A percentile compares a stretch with the other conserved stretches of the same genome.
Evolutionary conservation across 2,888 invertebrate genomes (phyloP).

Genomic region (Tipula unca): DNA sequence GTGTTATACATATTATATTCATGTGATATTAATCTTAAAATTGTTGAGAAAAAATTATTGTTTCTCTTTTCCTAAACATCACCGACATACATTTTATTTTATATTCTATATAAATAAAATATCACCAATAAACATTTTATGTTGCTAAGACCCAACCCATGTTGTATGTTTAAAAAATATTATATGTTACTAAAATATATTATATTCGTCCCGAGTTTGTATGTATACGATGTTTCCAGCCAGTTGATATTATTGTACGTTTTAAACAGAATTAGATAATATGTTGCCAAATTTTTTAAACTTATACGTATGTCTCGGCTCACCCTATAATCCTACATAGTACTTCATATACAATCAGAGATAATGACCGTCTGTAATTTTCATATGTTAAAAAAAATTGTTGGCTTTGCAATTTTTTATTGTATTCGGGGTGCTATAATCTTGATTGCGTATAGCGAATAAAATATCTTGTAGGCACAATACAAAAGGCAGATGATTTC

Average conservation of each 20-base stretch:
- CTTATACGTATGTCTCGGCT: neutral
- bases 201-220: neutral
- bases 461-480: neutral
- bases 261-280: neutral
- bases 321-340: neutral
- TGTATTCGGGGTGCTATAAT: neutral
- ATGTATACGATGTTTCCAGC: neutral
- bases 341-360: neutral
- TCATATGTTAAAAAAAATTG: neutral
- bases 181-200: neutral
- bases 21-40: neutral
- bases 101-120: neutral
- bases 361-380: neutral
- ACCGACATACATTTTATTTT: neutral
- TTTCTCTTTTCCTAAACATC: neutral
- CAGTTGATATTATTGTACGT: neutral
- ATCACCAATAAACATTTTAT: neutral
- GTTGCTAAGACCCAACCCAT: neutral
- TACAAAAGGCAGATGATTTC: neutral
- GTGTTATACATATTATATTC: neutral
- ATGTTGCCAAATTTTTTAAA: neutral
- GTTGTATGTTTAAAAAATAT: neutral
- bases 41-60: neutral
- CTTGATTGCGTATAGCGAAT: neutral
- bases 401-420: neutral